Evolutionary conservation across 2,888 invertebrate species (phyloP), one percentile per base, ranked within the genome.

Genomic region (Nomada ruficornis): DNA sequence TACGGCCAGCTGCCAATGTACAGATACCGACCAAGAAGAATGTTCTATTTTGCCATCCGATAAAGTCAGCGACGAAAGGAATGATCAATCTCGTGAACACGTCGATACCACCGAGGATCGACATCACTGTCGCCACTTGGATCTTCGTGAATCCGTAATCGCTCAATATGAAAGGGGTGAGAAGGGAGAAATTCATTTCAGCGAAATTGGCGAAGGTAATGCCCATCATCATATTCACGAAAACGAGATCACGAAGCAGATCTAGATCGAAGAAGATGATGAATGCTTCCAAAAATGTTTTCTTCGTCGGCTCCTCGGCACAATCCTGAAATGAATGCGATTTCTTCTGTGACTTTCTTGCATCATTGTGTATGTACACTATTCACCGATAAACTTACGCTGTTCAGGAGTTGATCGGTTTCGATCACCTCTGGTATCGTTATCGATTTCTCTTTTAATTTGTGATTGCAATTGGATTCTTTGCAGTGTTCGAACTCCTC

Each of bases 151-250:
- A 95, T 0, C 96, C 95, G 88, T 96, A 96, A 89, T 96, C 97
- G 23, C 95, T 95, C n/a, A 97, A 93, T 86, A 97, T 96, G 84
- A 97, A 96, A 0, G 97, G 96, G 0, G 96, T 96, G 67, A 97
- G 90, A 67, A 97, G 95, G 2, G 96, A 96, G 91, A 97, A 97
- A 91, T 97, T 97, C 9, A 96, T 89, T 92, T 97, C 97, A 5
- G 95, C 96, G 88, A 96, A 96, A 90, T 96, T 96, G 0, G 96
- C 96, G 55, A 96, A 94, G 0, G 96, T 96, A 65, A 97, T 94
- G 0, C 97, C 97, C 72, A 96, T 91, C 95, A 96, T 96, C 18
- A 97, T 94, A 89, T 96, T 97, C 2, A 96, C 95, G 88, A 96
- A 97, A 4, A 96, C 95, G 18, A 95, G 95, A 92, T 97, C 97